Evolutionary conservation across 2,113 vertebrate species (phyloP).

Genomic region (Bos indicus): DNA sequence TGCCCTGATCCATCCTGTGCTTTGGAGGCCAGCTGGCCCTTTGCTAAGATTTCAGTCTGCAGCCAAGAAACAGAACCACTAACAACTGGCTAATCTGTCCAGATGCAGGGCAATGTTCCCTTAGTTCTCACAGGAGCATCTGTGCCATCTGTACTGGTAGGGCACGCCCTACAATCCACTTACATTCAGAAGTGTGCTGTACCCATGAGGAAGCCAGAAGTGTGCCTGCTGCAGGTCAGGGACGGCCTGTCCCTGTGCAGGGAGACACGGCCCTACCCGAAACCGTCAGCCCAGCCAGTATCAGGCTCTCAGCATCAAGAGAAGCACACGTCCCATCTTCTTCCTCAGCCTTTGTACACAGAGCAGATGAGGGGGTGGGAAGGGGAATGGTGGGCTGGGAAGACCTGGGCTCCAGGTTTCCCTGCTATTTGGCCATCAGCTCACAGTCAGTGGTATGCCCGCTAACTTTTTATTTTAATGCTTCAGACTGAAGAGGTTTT

Average conservation of each 20-base stretch:
- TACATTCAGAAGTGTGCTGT: not conserved
- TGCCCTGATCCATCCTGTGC: not conserved
- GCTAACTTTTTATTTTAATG: not conserved
- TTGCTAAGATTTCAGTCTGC: not conserved
- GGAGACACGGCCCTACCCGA: not conserved
- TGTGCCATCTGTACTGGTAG: not conserved
- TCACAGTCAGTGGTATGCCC: not conserved
- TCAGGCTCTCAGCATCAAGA: not conserved
- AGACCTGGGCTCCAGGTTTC: not conserved
- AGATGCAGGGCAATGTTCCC: not conserved
- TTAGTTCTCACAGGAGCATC: not conserved
- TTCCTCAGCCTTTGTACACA: not conserved
- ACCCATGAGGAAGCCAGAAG: not conserved
- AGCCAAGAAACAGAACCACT: not conserved
- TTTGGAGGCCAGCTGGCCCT: not conserved
- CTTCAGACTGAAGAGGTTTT: not conserved
- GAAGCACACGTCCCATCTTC: accelerated
- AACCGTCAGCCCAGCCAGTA: not conserved
- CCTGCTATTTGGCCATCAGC: not conserved
- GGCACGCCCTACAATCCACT: not conserved
- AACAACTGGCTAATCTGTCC: not conserved
- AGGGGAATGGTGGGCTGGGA: not conserved
- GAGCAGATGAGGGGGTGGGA: not conserved
- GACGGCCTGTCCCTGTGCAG: not conserved
- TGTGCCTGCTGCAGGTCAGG: not conserved